These are phyloP conservation scores for Drosophila guanche DNA, from an alignment of 1,140 invertebrate species.

Conservation along the genomic window DNA sequence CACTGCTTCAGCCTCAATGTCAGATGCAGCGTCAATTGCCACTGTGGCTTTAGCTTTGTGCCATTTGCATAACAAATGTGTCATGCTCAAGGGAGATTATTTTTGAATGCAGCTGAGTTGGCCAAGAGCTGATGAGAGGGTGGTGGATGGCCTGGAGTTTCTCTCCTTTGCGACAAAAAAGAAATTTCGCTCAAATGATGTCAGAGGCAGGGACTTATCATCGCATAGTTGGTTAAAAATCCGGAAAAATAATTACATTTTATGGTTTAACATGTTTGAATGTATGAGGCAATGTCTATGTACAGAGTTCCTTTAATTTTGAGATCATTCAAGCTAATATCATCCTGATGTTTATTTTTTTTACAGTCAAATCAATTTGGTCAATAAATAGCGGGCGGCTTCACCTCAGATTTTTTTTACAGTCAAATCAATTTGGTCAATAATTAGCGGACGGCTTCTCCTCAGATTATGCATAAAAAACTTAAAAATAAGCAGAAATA, in stretches of 20 bases:
- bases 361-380: neutral
- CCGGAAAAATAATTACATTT: no score
- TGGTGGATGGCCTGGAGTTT: slow-evolving; percentile 15
- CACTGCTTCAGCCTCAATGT: slow-evolving; percentile 7
- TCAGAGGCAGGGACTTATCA: no score
- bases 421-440: slow-evolving; percentile 1
- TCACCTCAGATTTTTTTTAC: neutral
- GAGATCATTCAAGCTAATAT: no score
- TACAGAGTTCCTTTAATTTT: no score
- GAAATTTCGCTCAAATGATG: no score
- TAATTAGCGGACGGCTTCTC: slow-evolving; percentile 7
- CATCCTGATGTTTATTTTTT: no score
- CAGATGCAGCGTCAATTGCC: slow-evolving; percentile 13
- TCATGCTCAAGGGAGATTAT: slow-evolving; percentile 51
- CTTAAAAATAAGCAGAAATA: slow-evolving; percentile 16
- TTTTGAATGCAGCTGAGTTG: slow-evolving; percentile 24
- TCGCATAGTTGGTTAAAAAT: no score
- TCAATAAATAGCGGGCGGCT: slow-evolving; percentile 2
- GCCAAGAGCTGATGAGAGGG: neutral
- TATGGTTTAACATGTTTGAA: no score
- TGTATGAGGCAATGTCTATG: no score
- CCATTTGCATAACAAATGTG: slow-evolving; percentile 68
- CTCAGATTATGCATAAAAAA: slow-evolving; percentile 20
- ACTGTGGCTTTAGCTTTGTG: slow-evolving; percentile 40
- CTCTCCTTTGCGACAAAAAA: no score